Conservation (phyloP, 2,113 vertebrate species). For the Zosterops borbonicus region DNA sequence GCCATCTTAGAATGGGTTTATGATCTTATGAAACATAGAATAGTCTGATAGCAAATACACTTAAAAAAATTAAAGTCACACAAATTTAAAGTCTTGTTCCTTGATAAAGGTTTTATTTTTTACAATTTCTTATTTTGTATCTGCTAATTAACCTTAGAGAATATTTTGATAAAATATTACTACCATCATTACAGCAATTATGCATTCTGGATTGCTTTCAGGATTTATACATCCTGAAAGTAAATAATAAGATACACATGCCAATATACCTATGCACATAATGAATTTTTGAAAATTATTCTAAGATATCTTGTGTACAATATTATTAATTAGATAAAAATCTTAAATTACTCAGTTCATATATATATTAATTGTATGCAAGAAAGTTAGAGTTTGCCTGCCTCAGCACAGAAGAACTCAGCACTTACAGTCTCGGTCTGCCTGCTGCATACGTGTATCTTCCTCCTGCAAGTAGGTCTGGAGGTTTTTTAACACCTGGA, state of each 20-base stretch:
- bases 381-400: background rate
- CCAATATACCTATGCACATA: background rate
- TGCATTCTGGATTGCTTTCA: background rate
- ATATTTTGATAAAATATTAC: background rate
- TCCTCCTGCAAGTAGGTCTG: constrained; percentile 98
- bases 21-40: background rate
- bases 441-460: constrained; percentile 95
- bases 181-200: background rate
- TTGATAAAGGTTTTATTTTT: background rate
- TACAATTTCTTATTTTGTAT: background rate
- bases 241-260: background rate
- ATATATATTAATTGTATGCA: background rate
- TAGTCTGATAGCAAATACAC: background rate
- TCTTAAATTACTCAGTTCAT: background rate
- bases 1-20: background rate
- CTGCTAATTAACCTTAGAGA: background rate
- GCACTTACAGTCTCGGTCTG: constrained; percentile 93
- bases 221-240: background rate
- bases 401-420: background rate
- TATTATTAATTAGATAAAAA: background rate
- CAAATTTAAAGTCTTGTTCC: background rate
- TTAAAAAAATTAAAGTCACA: background rate
- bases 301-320: background rate
- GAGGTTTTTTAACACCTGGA: constrained; percentile 97
- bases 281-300: background rate